phyloP scores from a whole-genome alignment of 1,140 invertebrate genomes.

The Drosophila teissieri region DNA sequence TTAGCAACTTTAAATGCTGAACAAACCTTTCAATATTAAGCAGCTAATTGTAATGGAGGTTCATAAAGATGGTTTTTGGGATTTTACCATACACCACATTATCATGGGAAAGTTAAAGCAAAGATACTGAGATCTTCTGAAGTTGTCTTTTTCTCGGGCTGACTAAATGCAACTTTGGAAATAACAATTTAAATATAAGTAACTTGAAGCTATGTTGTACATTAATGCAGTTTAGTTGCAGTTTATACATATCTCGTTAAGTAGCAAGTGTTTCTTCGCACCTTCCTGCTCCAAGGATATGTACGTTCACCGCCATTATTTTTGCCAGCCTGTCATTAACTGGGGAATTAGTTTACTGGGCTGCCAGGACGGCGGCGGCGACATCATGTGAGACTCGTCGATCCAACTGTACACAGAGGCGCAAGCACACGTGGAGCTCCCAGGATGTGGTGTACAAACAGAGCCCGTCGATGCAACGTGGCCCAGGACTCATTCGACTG shows the following conservation, averaged over 20 bases:
- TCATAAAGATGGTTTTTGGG: background rate
- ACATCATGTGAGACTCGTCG: conserved; percentile 30
- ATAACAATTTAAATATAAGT: too few species aligned
- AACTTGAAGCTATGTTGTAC: too few species aligned
- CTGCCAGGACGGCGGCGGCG: conserved; percentile 27
- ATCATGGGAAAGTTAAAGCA: too few species aligned
- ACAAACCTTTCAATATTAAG: background rate
- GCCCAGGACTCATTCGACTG: conserved; percentile 22
- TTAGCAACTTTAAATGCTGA: background rate
- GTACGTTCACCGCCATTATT: conserved; percentile 1
- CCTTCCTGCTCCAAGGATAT: too few species aligned
- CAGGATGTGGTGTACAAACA: conserved; percentile 38
- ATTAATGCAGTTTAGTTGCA: too few species aligned
- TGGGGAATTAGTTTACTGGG: conserved; percentile 74
- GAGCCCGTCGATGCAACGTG: conserved; percentile 29
- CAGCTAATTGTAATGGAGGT: background rate
- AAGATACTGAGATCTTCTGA: too few species aligned
- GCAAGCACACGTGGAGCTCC: conserved; percentile 16
- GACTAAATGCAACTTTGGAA: too few species aligned
- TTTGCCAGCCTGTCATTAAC: conserved; percentile 41
- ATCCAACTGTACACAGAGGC: conserved; percentile 31
- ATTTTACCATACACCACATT: background rate
- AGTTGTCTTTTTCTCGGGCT: too few species aligned
- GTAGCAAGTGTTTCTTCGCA: too few species aligned
- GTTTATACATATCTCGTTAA: too few species aligned